Percentiles rank a stretch among this genome's conserved stretches.
Conservation (phyloP, 2,888 invertebrate species). For the Campoplex capitator region DNA sequence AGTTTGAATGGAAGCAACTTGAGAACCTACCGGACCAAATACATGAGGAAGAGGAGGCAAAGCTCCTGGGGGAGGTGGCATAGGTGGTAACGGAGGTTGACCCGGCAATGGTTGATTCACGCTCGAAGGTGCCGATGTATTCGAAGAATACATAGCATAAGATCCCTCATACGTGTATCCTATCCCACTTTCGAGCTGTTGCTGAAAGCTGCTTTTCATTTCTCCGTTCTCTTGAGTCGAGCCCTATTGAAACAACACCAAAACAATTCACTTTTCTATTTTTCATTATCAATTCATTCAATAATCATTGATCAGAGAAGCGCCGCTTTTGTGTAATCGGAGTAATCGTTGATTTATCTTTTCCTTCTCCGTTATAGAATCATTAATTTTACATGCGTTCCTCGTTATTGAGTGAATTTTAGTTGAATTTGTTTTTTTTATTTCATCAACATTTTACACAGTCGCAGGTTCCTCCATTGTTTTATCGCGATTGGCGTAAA, state of each 20-base stretch:
- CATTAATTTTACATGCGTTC: not conserved
- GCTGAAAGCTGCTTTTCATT: conserved; percentile 68
- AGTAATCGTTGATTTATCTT: not conserved
- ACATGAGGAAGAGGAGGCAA: conserved; percentile 80
- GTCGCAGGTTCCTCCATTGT: not conserved
- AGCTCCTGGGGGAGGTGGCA: conserved; percentile 82
- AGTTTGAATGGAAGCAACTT: conserved; percentile 80
- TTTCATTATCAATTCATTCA: not conserved
- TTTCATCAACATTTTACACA: not conserved
- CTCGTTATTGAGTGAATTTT: not conserved
- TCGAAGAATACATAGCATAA: conserved; percentile 78
- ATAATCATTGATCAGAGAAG: not conserved
- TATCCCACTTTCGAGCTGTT: conserved; percentile 73
- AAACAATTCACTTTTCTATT: not conserved
- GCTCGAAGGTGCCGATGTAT: conserved; percentile 74
- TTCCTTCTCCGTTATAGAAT: not conserved
- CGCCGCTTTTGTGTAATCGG: not conserved
- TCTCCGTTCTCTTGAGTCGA: conserved; percentile 77
- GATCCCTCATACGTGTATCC: conserved; percentile 78
- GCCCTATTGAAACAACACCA: conserved; percentile 65
- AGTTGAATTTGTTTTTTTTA: not conserved
- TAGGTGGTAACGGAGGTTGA: conserved; percentile 83
- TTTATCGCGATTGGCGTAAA: not conserved
- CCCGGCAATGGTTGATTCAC: conserved; percentile 82
- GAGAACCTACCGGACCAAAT: conserved; percentile 79